Base-by-base conservation (phyloP, 1,140 invertebrate species). In the Protaetia brevitarsis region DNA sequence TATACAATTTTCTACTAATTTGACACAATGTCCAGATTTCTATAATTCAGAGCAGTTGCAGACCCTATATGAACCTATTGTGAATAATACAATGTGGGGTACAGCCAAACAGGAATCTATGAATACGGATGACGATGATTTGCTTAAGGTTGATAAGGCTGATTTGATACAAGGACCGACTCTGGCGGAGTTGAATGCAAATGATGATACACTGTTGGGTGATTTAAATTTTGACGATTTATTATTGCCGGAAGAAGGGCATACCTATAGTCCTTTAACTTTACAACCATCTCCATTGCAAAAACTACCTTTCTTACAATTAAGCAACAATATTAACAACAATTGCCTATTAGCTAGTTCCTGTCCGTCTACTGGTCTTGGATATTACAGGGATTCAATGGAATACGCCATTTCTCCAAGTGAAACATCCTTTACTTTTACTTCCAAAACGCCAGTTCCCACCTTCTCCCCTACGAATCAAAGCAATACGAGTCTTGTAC, bases 171-270 rank as follows among this genome's bases (percentile, higher is more conserved):
- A 83, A 74, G 91, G 90, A 1, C 92, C 93, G 1, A 96, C 93
- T 64, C 79, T 96, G 41, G 91, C 93, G 0, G 92, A 95, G 78
- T 79, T 96, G 7, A 94, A 94, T 80, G 89, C 89, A 23, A 91
- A 93, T 73, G 90, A 91, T 73, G 90, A 94, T 66, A 91, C 89
- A 16, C 80, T 92, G 2, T 72, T 93, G 23, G 89, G 88, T 66
- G 91, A 93, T 79, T 82, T 94, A 29, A 93, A 91, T 80, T 92
- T 94, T 78, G 91, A 94, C 77, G 92, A 94, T 77, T 78, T 94
- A 23, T 77, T 94, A 13, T 80, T 92, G 34, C 89, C 90, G 1
- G 87, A 90, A 66, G 88, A 90, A 64, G 31, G 58, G 45, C 36
- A 29, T 16, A 62, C 11, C 23, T 36, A 34, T 11, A 36, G 16